A percentile compares a stretch with the other conserved stretches of the same genome.
phyloP scores from a whole-genome alignment of 2,113 vertebrate species.

The Steatornis caripensis region DNA sequence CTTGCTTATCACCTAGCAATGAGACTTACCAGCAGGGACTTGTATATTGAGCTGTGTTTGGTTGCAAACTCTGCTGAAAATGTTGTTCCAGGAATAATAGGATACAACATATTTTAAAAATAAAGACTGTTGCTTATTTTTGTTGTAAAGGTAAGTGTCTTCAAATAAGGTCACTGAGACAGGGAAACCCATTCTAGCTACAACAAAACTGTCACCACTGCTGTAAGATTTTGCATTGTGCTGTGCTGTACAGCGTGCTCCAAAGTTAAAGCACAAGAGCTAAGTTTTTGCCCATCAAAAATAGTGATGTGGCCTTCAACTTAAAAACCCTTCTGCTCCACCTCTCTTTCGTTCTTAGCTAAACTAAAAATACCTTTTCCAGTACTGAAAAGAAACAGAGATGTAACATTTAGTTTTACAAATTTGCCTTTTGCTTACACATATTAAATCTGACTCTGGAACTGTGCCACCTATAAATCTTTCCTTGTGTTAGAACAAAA shows the following conservation, averaged over 20 bases:
- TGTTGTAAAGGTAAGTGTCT: neutral
- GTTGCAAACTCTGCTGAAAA: neutral
- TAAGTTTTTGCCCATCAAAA: neutral
- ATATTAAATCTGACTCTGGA: neutral
- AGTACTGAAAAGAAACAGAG: neutral
- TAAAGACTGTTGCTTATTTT: neutral
- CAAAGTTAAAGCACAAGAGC: neutral
- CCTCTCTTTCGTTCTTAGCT: neutral
- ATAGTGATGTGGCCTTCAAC: neutral
- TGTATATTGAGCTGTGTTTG: neutral
- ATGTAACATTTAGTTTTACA: neutral
- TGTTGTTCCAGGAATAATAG: neutral
- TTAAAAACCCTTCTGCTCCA: neutral
- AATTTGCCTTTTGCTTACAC: neutral
- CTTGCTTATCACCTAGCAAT: neutral
- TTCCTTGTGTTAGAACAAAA: neutral
- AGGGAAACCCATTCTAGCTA: neutral
- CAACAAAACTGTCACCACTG: neutral
- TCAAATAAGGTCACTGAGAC: neutral
- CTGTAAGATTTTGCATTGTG: neutral
- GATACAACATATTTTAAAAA: neutral
- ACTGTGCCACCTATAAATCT: neutral
- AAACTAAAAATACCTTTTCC: neutral
- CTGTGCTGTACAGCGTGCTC: neutral
- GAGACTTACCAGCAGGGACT: neutral